These are phyloP conservation scores for fruit fly (Drosophila melanogaster) DNA, from an alignment of 1,140 invertebrate genomes.

Conservation along the genomic window Release_6_plus_ISO1_MT NC_004354.4:9922501-9923000, in stretches of 20 bases:
- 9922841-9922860: constrained; percentile 81
- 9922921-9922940: constrained; percentile 84
- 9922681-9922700: constrained; percentile 62
- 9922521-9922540: constrained; percentile 81
- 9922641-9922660: background rate
- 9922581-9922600: constrained; percentile 27
- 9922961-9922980: constrained; percentile 81
- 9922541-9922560: constrained; percentile 62
- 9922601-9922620: background rate
- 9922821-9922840: background rate
- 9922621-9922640: background rate
- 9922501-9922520: constrained; percentile 60
- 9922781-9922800: background rate
- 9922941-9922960: constrained; percentile 84
- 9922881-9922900: constrained; percentile 70
- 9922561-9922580: constrained; percentile 26
- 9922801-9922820: constrained; percentile 5
- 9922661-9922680: constrained; percentile 2
- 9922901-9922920: constrained; percentile 60
- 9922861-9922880: constrained; percentile 62
- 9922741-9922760: constrained; percentile 84
- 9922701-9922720: constrained; percentile 84
- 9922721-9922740: constrained; percentile 84
- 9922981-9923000: constrained; percentile 35
- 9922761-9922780: constrained; percentile 42